phyloP scores from a whole-genome alignment of 2,888 invertebrate genomes.

The Eubasilissa splendida region DNA sequence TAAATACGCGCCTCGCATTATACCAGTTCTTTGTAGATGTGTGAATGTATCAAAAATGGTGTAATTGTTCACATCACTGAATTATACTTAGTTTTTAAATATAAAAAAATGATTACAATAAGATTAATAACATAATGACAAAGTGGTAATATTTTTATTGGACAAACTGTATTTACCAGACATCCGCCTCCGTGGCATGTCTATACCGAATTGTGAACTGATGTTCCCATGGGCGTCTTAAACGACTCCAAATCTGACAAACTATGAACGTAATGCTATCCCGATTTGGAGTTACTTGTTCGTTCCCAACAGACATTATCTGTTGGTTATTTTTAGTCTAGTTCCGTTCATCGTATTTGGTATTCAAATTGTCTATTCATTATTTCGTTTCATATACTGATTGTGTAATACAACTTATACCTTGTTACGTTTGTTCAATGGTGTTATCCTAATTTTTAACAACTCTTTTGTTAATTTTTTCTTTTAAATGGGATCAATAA shows the following conservation, averaged over 20 bases:
- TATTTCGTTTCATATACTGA: background rate
- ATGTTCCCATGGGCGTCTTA: constrained; percentile 19
- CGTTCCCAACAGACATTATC: background rate
- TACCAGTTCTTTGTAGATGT: too few relatives aligned
- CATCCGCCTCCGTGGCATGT: background rate
- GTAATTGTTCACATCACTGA: too few relatives aligned
- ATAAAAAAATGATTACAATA: too few relatives aligned
- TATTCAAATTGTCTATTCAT: background rate
- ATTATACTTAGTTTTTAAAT: too few relatives aligned
- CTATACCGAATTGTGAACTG: background rate
- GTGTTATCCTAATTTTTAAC: background rate
- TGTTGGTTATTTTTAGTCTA: background rate
- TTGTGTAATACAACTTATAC: background rate
- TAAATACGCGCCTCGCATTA: too few relatives aligned
- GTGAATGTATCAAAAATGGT: too few relatives aligned
- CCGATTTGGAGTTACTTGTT: background rate
- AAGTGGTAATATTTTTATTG: background rate
- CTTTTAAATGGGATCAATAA: too few relatives aligned
- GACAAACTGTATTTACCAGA: background rate
- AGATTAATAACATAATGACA: too few relatives aligned
- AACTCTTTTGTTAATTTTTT: too few relatives aligned
- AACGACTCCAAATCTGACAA: constrained; percentile 1
- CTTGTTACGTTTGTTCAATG: background rate
- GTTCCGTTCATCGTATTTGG: constrained; percentile 1
- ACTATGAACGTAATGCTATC: background rate